phyloP scores from a whole-genome alignment of 2,113 vertebrate genomes.

The Rhineura floridana region DNA sequence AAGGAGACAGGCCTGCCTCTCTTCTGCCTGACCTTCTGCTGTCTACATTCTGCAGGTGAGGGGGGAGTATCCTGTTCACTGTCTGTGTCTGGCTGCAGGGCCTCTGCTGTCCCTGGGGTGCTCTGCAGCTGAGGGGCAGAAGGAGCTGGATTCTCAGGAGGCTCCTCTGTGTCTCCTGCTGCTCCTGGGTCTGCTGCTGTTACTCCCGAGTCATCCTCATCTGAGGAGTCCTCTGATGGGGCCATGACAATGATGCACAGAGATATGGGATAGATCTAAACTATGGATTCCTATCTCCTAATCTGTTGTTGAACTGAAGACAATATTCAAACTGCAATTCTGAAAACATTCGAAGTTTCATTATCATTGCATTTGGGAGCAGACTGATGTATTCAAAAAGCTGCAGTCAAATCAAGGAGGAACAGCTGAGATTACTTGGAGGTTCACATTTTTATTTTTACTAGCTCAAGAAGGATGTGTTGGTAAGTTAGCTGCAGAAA shows the following conservation, averaged over 20 bases:
- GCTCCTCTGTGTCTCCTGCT: too few relatives aligned
- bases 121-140: too few relatives aligned
- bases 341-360: not conserved
- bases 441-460: not conserved
- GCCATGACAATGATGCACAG: not conserved
- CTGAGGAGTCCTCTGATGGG: too few relatives aligned
- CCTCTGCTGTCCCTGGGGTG: too few relatives aligned
- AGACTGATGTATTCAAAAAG: not conserved
- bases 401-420: not conserved
- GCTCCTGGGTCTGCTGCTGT: too few relatives aligned
- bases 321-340: not conserved
- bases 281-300: not conserved
- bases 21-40: too few relatives aligned
- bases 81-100: too few relatives aligned
- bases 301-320: not conserved
- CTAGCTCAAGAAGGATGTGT: not conserved
- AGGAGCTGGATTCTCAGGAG: too few relatives aligned
- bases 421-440: not conserved
- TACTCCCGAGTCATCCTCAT: too few relatives aligned
- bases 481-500: not conserved
- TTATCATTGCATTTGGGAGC: not conserved
- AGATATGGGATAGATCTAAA: conserved; percentile 2
- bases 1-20: too few relatives aligned
- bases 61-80: too few relatives aligned
- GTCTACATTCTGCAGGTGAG: too few relatives aligned